A percentile compares a stretch with the other conserved stretches of the same genome.
phyloP scores from a whole-genome alignment of 92 coral and sea anemone species.

The Heteractis magnifica region DNA sequence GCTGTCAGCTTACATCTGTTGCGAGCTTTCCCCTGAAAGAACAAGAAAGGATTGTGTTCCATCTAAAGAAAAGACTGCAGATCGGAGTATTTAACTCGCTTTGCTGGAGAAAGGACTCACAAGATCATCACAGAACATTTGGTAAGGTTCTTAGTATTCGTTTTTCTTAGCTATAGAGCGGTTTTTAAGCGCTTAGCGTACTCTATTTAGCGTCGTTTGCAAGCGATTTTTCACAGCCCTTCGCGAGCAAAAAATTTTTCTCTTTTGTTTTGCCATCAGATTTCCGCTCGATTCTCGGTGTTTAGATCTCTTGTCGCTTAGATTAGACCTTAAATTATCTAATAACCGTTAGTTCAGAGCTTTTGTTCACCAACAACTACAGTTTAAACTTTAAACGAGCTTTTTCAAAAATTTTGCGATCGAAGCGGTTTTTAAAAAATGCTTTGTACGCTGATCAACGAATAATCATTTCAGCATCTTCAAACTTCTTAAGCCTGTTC shows the following conservation, averaged over 20 bases:
- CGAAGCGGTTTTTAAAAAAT: constrained; percentile 18
- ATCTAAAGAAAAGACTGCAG: constrained; percentile 16
- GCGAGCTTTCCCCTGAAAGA: constrained; percentile 42
- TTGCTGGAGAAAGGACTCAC: constrained; percentile 18
- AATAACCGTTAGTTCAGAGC: not conserved
- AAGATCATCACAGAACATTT: not conserved
- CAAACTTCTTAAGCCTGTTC: not conserved
- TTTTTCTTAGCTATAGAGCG: not conserved
- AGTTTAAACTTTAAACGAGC: not conserved
- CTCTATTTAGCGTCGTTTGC: not conserved
- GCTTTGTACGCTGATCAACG: not conserved
- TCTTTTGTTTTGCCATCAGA: constrained; percentile 17
- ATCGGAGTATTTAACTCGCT: constrained; percentile 9
- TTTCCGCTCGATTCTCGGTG: constrained; percentile 6
- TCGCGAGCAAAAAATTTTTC: constrained; percentile 19
- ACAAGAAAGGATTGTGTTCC: constrained; percentile 15
- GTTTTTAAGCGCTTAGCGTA: not conserved
- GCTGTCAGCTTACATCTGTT: constrained; percentile 34
- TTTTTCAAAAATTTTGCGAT: constrained; percentile 12
- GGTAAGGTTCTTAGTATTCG: constrained; percentile 12
- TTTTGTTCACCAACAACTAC: not conserved
- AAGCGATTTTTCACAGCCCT: constrained; percentile 9
- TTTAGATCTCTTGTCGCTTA: not conserved
- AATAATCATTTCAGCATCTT: not conserved
- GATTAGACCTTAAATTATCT: not conserved